Conservation (phyloP, 2,113 vertebrate genomes). For the Pluvialis apricaria region DNA sequence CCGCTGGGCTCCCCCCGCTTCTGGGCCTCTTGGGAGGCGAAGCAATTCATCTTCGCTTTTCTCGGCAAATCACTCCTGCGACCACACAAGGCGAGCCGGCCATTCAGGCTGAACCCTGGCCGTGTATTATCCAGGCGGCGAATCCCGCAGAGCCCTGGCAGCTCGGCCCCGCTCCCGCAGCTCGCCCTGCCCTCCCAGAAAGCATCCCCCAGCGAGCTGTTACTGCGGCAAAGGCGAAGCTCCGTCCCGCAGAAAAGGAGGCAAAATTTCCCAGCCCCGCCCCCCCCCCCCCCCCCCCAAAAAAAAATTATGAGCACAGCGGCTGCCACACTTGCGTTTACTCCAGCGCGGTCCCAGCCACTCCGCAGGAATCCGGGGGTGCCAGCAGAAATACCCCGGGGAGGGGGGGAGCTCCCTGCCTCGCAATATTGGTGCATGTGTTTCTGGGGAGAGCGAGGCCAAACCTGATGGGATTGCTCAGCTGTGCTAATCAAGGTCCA, state of each 20-base stretch:
- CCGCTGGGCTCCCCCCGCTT: not conserved
- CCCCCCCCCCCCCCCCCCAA: accelerated
- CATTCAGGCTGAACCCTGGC: not conserved
- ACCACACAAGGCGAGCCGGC: not conserved
- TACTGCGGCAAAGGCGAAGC: not conserved
- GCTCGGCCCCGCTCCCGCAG: not conserved
- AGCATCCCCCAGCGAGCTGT: not conserved
- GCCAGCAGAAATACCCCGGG: not conserved
- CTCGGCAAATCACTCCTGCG: not conserved
- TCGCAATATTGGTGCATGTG: too few relatives aligned
- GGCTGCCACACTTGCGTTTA: not conserved
- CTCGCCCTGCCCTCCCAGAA: not conserved
- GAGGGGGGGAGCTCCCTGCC: not conserved
- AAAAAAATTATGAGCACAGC: accelerated
- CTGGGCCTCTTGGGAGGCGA: not conserved
- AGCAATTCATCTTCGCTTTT: not conserved
- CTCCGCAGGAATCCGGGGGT: not conserved
- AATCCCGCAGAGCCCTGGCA: constrained; percentile 1
- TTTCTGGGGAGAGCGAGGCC: not conserved
- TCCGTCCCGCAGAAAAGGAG: not conserved
- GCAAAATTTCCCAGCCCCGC: not conserved
- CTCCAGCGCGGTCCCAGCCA: not conserved
- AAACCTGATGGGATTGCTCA: not conserved
- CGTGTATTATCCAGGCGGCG: not conserved
- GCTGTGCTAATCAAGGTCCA: not conserved